Conservation (phyloP, 2,888 invertebrate genomes). For the Heliconius cydno region DNA sequence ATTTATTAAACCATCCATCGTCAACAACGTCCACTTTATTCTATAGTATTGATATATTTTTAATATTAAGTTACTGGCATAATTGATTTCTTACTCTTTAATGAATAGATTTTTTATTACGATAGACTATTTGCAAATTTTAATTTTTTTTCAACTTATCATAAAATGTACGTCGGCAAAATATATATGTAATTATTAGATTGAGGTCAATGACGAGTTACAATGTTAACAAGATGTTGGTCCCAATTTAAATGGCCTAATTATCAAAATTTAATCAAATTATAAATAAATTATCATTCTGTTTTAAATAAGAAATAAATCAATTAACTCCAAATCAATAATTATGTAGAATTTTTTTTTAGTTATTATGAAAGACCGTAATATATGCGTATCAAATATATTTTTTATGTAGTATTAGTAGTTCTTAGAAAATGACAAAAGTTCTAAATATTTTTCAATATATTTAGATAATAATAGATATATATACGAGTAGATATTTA, state of each 20-base stretch:
- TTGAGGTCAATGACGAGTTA: neutral
- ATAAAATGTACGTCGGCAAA: neutral
- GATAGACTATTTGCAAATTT: neutral
- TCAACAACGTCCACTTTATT: no score
- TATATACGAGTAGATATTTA: neutral
- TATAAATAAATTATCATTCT: neutral
- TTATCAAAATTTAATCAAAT: neutral
- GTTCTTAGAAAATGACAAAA: constrained; percentile 20
- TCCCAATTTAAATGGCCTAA: constrained; percentile 4
- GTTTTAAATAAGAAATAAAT: no score
- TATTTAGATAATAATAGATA: constrained; percentile 8
- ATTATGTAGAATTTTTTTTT: neutral
- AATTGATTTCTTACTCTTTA: no score
- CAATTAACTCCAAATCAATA: no score
- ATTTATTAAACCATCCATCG: no score
- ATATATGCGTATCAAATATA: constrained; percentile 4
- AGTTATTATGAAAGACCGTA: constrained; percentile 15
- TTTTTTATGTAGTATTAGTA: neutral
- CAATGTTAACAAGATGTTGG: neutral
- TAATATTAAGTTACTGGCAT: no score
- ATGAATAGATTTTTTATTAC: no score
- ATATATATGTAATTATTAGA: neutral
- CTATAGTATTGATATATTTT: no score
- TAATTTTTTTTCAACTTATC: neutral
- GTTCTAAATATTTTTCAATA: constrained; percentile 2